Evolutionary conservation across 2,888 invertebrate genomes (phyloP).

Genomic region (Noctua fimbriata): DNA sequence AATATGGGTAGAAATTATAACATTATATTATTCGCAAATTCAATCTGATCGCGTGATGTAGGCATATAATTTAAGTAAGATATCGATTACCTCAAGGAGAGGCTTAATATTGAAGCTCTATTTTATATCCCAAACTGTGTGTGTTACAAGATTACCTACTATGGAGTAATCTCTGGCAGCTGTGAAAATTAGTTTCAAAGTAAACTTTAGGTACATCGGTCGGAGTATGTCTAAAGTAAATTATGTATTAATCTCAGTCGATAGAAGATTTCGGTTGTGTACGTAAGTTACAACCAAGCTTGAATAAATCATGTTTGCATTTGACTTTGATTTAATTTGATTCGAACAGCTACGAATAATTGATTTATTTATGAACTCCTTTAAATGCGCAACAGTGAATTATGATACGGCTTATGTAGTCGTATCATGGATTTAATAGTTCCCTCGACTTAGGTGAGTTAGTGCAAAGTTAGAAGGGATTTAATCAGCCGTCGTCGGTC

Average conservation of each 20-base stretch:
- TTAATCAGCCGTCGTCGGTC: conserved; percentile 49
- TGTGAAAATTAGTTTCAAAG: conserved; percentile 70
- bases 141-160: conserved; percentile 59
- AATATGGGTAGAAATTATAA: background rate
- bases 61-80: conserved; percentile 43
- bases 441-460: conserved; percentile 41
- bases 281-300: conserved; percentile 51
- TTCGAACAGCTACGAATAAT: conserved; percentile 46
- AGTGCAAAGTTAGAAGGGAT: conserved; percentile 51
- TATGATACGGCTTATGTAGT: conserved; percentile 51
- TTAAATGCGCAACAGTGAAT: conserved; percentile 42
- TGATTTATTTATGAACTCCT: conserved; percentile 48
- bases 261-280: conserved; percentile 55
- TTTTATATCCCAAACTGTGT: conserved; percentile 50
- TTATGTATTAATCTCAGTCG: conserved; percentile 65
- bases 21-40: conserved; percentile 25
- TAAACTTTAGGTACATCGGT: conserved; percentile 64
- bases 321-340: conserved; percentile 57
- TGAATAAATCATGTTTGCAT: conserved; percentile 60
- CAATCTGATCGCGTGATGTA: conserved; percentile 48
- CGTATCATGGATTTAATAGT: conserved; percentile 53
- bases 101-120: conserved; percentile 47
- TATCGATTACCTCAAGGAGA: conserved; percentile 45
- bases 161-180: conserved; percentile 66
- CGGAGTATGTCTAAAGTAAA: conserved; percentile 63